Evolutionary conservation across 2,113 vertebrate genomes (phyloP).

Genomic region (Leptobrachium leishanense): DNA sequence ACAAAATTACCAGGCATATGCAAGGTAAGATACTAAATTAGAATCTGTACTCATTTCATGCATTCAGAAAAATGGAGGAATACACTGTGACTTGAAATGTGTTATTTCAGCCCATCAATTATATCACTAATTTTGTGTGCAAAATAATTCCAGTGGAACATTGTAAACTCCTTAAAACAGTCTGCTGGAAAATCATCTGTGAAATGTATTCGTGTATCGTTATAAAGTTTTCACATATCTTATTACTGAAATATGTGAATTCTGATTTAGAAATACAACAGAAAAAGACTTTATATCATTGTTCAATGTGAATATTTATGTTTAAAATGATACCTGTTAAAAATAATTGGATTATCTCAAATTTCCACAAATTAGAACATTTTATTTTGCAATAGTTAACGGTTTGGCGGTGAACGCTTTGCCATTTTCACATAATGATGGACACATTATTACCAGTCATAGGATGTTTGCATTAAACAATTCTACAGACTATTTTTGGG

Average conservation of each 20-base stretch:
- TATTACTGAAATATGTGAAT: slow-evolving; percentile 25
- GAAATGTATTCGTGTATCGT: slow-evolving; percentile 14
- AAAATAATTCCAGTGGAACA: slow-evolving; percentile 32
- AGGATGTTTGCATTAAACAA: too few relatives aligned
- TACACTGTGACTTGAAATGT: slow-evolving; percentile 8
- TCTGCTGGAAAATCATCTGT: not conserved
- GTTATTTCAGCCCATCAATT: slow-evolving; percentile 39
- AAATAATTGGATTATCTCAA: too few relatives aligned
- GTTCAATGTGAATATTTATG: too few relatives aligned
- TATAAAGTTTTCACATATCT: slow-evolving; percentile 23
- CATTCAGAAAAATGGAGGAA: slow-evolving; percentile 23
- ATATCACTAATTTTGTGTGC: slow-evolving; percentile 24
- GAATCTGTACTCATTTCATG: slow-evolving; percentile 26
- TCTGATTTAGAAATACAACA: not conserved
- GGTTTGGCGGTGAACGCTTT: too few relatives aligned
- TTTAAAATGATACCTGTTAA: too few relatives aligned
- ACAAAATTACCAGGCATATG: slow-evolving; percentile 37
- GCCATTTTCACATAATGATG: too few relatives aligned
- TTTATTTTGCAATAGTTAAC: too few relatives aligned
- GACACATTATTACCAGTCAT: too few relatives aligned
- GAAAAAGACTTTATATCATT: not conserved
- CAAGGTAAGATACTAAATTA: slow-evolving; percentile 32
- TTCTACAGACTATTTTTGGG: too few relatives aligned
- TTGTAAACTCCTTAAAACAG: slow-evolving; percentile 25
- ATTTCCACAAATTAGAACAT: too few relatives aligned